Evolutionary conservation across 2,888 invertebrate genomes (phyloP).

Genomic region (Melangyna quadrimaculata): DNA sequence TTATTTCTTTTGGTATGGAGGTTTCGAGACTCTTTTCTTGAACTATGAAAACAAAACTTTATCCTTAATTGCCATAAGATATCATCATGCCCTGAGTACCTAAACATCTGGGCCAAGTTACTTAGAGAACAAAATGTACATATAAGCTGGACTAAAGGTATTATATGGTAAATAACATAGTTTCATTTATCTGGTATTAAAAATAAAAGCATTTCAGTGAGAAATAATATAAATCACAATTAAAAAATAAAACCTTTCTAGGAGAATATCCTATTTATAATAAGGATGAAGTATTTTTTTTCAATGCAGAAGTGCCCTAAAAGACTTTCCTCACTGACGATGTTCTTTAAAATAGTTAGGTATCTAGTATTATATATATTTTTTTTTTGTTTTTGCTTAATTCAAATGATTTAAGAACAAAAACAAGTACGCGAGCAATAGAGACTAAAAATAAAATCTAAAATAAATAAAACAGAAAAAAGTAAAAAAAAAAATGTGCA

Average conservation of each 20-base stretch:
- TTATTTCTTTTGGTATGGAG: too few species aligned
- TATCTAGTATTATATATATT: background rate
- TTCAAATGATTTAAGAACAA: conserved; percentile 18
- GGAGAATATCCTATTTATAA: conserved; percentile 22
- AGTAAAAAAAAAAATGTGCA: conserved; percentile 9
- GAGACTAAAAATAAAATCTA: background rate
- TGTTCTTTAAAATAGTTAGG: background rate
- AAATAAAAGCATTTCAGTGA: conserved; percentile 34
- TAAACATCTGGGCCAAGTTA: too few species aligned
- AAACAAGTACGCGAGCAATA: conserved; percentile 1
- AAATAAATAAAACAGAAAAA: background rate
- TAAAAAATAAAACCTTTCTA: conserved; percentile 30
- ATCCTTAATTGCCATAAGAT: too few species aligned
- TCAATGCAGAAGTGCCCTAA: conserved; percentile 29
- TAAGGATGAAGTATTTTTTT: conserved; percentile 35
- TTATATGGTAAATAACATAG: background rate
- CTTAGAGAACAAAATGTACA: too few species aligned
- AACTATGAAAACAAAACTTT: too few species aligned
- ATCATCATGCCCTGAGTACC: too few species aligned
- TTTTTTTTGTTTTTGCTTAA: background rate
- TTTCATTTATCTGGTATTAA: conserved; percentile 8
- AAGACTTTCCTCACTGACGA: background rate
- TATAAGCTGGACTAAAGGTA: too few species aligned
- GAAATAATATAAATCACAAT: conserved; percentile 46
- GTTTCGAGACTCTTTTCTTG: too few species aligned